Evolutionary conservation across 2,113 vertebrate genomes (phyloP).

Genomic region (Gorsachius goisagi): DNA sequence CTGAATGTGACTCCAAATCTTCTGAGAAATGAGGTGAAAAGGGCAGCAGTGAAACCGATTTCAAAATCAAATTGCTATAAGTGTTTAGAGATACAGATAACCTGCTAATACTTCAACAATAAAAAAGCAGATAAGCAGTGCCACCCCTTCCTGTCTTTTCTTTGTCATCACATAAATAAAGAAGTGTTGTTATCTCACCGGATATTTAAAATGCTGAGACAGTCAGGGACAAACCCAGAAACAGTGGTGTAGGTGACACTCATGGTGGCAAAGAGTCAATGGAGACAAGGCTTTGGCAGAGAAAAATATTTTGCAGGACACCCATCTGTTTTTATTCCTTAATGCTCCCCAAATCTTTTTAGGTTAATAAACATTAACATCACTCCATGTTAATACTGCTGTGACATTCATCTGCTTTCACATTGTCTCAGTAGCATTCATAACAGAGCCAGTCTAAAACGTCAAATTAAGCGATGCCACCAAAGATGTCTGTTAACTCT

Average conservation of each 20-base stretch:
- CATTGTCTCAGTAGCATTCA: not conserved
- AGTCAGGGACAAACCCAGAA: not conserved
- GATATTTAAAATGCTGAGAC: conserved; percentile 34
- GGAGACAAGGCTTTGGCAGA: not conserved
- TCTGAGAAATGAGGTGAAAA: conserved; percentile 53
- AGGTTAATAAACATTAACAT: conserved; percentile 5
- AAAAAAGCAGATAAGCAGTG: conserved; percentile 40
- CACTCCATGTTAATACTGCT: not conserved
- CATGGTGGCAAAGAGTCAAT: not conserved
- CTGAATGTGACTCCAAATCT: conserved; percentile 36
- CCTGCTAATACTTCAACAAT: conserved; percentile 28
- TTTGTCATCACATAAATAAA: conserved; percentile 27
- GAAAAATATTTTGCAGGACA: not conserved
- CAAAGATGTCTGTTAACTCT: not conserved
- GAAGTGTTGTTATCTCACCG: not conserved
- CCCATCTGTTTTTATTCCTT: not conserved
- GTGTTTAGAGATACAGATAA: conserved; percentile 34
- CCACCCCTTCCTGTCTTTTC: not conserved
- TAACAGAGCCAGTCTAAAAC: not conserved
- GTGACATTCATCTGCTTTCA: not conserved
- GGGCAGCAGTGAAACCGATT: conserved; percentile 40
- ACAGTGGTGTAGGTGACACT: not conserved
- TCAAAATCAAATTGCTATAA: conserved; percentile 47
- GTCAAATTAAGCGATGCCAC: not conserved
- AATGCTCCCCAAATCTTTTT: not conserved